Evolutionary conservation across 2,888 invertebrate genomes (phyloP).

Genomic region (Hypsopygia costalis): DNA sequence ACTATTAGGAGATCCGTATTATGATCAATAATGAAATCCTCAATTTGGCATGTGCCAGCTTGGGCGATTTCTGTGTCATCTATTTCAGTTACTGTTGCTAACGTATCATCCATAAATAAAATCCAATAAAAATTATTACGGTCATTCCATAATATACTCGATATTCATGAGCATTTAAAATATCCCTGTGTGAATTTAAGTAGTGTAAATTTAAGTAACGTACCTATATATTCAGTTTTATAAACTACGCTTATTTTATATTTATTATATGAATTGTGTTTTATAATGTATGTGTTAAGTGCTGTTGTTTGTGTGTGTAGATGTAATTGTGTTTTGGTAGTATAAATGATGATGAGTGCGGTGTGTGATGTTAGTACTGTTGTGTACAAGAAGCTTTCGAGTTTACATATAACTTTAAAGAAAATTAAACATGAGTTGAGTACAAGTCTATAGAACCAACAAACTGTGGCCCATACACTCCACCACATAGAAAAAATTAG

Average conservation of each 20-base stretch:
- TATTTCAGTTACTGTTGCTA: slow-evolving; percentile 3
- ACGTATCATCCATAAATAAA: slow-evolving; percentile 1
- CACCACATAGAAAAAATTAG: background rate
- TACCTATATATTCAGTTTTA: background rate
- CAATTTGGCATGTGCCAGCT: background rate
- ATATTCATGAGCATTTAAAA: background rate
- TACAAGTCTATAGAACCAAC: background rate
- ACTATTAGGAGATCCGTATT: background rate
- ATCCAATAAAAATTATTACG: background rate
- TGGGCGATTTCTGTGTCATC: background rate
- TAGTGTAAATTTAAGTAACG: background rate
- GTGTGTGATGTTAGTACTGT: too few species aligned
- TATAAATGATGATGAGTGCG: too few species aligned
- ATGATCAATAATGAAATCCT: background rate
- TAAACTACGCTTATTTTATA: too few species aligned
- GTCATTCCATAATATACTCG: background rate
- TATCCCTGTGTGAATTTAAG: background rate
- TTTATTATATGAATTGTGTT: background rate
- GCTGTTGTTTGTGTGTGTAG: background rate
- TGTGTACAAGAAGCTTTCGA: too few species aligned
- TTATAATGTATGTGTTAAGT: background rate
- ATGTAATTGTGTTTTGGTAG: background rate
- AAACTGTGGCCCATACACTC: too few species aligned
- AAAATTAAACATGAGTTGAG: background rate
- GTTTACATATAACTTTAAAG: too few species aligned